A percentile compares a stretch with the other conserved stretches of the same genome.
Conservation (phyloP, 2,113 vertebrate species). For the Gnathonemus echidnorhynchus region DNA sequence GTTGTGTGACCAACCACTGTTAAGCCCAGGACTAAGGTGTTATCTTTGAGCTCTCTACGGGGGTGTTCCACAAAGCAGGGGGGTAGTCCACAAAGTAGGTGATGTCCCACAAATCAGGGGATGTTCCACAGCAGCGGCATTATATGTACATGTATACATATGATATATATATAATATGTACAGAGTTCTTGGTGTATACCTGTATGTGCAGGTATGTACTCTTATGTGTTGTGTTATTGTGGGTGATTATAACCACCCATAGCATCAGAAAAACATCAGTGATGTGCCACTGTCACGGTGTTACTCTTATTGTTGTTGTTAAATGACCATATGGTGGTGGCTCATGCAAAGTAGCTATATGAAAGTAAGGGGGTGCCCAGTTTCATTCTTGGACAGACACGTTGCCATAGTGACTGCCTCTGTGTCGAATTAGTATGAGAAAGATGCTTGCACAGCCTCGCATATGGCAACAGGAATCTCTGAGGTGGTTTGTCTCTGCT, state of each 20-base stretch:
- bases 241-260: not conserved
- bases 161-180: not conserved
- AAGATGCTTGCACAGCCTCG: not conserved
- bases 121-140: too few species aligned
- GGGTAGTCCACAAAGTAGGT: not conserved
- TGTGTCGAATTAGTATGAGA: not conserved
- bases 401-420: conserved; percentile 6
- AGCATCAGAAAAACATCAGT: not conserved
- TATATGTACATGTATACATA: not conserved
- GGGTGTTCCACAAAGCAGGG: not conserved
- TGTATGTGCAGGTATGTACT: not conserved
- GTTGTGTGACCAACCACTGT: not conserved
- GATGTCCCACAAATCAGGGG: too few species aligned
- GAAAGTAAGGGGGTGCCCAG: not conserved
- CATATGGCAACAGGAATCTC: not conserved
- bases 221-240: not conserved
- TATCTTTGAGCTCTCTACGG: not conserved
- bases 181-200: not conserved
- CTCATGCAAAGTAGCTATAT: not conserved
- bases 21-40: not conserved
- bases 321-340: not conserved
- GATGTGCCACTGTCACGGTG: not conserved
- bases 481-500: not conserved
- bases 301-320: not conserved
- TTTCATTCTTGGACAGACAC: not conserved